A percentile compares a stretch with the other conserved stretches of the same genome.
These are phyloP conservation scores for Melipona beecheii DNA, from an alignment of 2,888 invertebrate species.

Conservation along the genomic window DNA sequence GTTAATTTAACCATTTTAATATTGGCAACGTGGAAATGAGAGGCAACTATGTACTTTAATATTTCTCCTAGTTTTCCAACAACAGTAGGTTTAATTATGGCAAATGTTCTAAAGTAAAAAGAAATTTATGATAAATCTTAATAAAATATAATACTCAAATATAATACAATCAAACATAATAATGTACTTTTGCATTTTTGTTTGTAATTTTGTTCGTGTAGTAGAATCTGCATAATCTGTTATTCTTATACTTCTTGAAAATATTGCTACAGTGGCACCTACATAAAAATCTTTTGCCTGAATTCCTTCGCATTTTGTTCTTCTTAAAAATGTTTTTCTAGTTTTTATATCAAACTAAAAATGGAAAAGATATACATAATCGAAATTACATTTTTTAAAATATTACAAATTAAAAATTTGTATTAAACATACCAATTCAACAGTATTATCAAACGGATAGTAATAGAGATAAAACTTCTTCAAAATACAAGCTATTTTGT, in stretches of 20 bases:
- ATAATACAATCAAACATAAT: not conserved
- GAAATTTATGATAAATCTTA: not conserved
- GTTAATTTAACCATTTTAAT: constrained; percentile 90
- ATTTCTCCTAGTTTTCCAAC: constrained; percentile 90
- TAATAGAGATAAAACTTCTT: constrained; percentile 91
- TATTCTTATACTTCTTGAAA: constrained; percentile 90
- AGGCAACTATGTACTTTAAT: constrained; percentile 86
- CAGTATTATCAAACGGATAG: constrained; percentile 90
- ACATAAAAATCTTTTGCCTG: constrained; percentile 89
- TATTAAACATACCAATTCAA: constrained; percentile 89
- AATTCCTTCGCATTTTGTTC: constrained; percentile 89
- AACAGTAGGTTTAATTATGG: constrained; percentile 91
- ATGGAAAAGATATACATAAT: constrained; percentile 17
- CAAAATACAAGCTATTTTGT: constrained; percentile 90
- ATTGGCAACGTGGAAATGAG: constrained; percentile 86
- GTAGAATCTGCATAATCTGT: constrained; percentile 89
- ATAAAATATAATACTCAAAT: not conserved
- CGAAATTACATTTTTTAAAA: not conserved
- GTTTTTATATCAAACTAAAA: constrained; percentile 87
- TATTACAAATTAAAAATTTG: constrained; percentile 5
- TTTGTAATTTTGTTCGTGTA: constrained; percentile 88
- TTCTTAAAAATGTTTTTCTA: constrained; percentile 88
- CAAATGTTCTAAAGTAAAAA: constrained; percentile 87
- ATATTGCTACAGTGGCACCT: constrained; percentile 89
- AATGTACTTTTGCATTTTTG: constrained; percentile 88